Percentiles rank a stretch among this genome's conserved stretches.
Evolutionary conservation across 2,888 invertebrate genomes (phyloP).

Genomic region (Drosophila atripex): DNA sequence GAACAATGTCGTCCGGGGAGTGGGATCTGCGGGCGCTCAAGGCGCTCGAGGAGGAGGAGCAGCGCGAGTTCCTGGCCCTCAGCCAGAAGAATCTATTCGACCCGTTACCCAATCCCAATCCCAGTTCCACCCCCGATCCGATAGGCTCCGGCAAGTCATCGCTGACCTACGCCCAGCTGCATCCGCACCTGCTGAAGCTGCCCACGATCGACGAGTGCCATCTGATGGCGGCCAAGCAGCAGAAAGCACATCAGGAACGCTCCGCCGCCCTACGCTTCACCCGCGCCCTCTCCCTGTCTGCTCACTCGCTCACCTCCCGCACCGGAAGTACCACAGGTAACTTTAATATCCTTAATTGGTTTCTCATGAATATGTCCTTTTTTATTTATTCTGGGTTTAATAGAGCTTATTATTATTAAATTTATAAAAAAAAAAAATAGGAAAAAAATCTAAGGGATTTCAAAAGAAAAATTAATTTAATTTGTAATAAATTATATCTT

Average conservation of each 20-base stretch:
- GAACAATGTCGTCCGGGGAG: constrained; percentile 83
- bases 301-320: constrained; percentile 74
- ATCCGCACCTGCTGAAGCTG: constrained; percentile 80
- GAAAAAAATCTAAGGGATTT: too few species aligned
- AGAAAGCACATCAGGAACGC: constrained; percentile 53
- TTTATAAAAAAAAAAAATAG: too few species aligned
- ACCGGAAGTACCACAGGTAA: constrained; percentile 29
- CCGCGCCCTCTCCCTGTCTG: constrained; percentile 79
- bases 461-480: background rate
- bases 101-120: constrained; percentile 59
- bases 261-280: constrained; percentile 72
- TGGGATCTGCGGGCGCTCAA: constrained; percentile 84
- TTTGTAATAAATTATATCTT: background rate
- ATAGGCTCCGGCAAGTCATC: constrained; percentile 38
- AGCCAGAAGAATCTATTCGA: constrained; percentile 82
- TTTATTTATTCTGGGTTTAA: too few species aligned
- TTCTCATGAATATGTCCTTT: too few species aligned
- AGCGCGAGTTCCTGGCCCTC: constrained; percentile 81
- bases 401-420: too few species aligned
- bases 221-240: constrained; percentile 65
- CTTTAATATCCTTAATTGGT: too few species aligned
- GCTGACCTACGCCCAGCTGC: constrained; percentile 73
- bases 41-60: constrained; percentile 84
- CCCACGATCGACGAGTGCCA: constrained; percentile 82
- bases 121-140: constrained; percentile 39